A percentile compares a stretch with the other conserved stretches of the same genome.
phyloP scores from a whole-genome alignment of 2,888 invertebrate species.

The Drosophila mettleri region DNA sequence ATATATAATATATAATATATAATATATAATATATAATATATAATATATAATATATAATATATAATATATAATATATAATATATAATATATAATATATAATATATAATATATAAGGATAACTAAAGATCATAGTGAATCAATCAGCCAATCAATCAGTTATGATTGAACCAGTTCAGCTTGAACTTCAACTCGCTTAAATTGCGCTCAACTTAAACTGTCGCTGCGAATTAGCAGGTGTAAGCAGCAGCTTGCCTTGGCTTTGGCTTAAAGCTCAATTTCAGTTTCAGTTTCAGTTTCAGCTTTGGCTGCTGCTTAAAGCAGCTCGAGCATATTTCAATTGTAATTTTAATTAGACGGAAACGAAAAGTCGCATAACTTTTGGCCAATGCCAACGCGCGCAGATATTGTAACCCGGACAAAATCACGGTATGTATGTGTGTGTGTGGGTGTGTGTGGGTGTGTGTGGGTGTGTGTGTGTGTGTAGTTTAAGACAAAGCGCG shows the following conservation, averaged over 20 bases:
- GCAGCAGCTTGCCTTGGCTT: background rate
- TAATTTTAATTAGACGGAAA: conserved; percentile 73
- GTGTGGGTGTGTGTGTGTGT: conserved; percentile 33
- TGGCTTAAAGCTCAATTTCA: conserved; percentile 39
- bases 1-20: too few relatives aligned
- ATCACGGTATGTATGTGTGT: background rate
- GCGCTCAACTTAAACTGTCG: background rate
- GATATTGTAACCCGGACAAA: conserved; percentile 24
- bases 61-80: too few relatives aligned
- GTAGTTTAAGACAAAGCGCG: conserved; percentile 54
- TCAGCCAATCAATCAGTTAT: background rate
- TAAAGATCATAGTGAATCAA: background rate
- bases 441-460: conserved; percentile 15
- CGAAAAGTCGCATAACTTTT: conserved; percentile 62
- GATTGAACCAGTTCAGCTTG: background rate
- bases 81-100: too few relatives aligned
- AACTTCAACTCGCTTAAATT: background rate
- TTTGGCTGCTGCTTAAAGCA: conserved; percentile 7
- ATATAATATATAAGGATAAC: background rate
- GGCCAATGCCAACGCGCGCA: conserved; percentile 37
- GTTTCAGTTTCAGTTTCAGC: conserved; percentile 25
- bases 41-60: too few relatives aligned
- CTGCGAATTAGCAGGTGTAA: background rate
- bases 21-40: too few relatives aligned
- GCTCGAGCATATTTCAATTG: conserved; percentile 59